Evolutionary conservation across 2,113 vertebrate species (phyloP).

Genomic region (Takifugu flavidus): DNA sequence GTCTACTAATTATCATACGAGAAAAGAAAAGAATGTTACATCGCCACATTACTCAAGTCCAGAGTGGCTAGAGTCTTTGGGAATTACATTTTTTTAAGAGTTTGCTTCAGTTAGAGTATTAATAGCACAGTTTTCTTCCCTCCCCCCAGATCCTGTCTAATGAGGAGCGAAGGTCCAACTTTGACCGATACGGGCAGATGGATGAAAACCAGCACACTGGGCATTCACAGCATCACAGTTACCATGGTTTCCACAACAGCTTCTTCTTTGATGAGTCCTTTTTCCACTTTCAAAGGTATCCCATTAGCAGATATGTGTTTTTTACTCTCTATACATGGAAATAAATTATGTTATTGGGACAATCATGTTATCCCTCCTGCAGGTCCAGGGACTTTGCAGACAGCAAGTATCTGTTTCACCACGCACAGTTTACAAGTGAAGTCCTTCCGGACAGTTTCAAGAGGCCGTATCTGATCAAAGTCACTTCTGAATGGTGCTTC

Average conservation of each 20-base stretch:
- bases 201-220: slow-evolving; percentile 83
- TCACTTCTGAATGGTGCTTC: slow-evolving; percentile 95
- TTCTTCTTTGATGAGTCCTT: slow-evolving; percentile 95
- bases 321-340: not conserved
- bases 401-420: slow-evolving; percentile 88
- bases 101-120: not conserved
- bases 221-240: slow-evolving; percentile 77
- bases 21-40: no score
- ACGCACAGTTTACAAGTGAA: slow-evolving; percentile 85
- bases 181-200: slow-evolving; percentile 86
- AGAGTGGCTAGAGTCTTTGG: no score
- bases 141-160: slow-evolving; percentile 86
- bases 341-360: not conserved
- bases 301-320: not conserved
- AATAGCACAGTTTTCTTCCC: not conserved
- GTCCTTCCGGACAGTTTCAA: slow-evolving; percentile 88
- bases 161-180: slow-evolving; percentile 86
- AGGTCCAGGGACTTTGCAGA: slow-evolving; percentile 85
- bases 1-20: no score
- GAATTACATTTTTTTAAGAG: not conserved
- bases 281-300: slow-evolving; percentile 86
- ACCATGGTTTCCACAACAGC: slow-evolving; percentile 84
- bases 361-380: slow-evolving; percentile 16
- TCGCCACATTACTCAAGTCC: no score
- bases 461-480: slow-evolving; percentile 93